Conservation (phyloP, 2,888 invertebrate genomes). For the Papilio gigon region DNA sequence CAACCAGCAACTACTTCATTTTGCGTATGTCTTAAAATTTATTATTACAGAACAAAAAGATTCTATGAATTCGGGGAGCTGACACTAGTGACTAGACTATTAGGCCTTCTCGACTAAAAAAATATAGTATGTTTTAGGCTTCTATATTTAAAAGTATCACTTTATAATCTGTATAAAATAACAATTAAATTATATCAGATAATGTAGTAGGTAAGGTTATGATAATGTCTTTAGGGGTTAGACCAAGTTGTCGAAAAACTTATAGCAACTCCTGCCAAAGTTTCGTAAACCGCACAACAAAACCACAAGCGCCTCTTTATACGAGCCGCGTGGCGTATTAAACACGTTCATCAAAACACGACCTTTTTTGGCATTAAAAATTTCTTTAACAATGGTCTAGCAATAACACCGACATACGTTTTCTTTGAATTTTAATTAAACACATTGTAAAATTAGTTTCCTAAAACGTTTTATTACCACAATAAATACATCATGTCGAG, state of each 20-base stretch:
- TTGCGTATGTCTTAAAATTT: background rate
- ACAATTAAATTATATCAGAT: conserved; percentile 26
- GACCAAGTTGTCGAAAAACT: conserved; percentile 64
- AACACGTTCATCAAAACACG: conserved; percentile 62
- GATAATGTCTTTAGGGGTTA: conserved; percentile 64
- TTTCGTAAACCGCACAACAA: conserved; percentile 73
- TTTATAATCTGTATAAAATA: background rate
- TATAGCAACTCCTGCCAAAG: conserved; percentile 60
- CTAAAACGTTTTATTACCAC: conserved; percentile 52
- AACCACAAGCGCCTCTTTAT: conserved; percentile 69
- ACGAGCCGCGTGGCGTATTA: conserved; percentile 68
- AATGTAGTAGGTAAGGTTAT: conserved; percentile 62
- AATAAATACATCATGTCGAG: conserved; percentile 64
- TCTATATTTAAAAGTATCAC: conserved; percentile 28
- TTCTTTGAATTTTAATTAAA: conserved; percentile 27
- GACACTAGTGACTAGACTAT: background rate
- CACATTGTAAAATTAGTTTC: conserved; percentile 44
- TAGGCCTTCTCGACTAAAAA: background rate
- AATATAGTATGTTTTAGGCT: background rate
- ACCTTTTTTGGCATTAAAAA: conserved; percentile 46
- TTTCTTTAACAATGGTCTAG: background rate
- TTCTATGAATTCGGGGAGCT: background rate
- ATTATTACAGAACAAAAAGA: background rate
- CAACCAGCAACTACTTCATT: no score
- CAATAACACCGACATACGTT: background rate